Evolutionary conservation across 2,888 invertebrate species (phyloP).

Genomic region (Hemicrepidius hirtus): DNA sequence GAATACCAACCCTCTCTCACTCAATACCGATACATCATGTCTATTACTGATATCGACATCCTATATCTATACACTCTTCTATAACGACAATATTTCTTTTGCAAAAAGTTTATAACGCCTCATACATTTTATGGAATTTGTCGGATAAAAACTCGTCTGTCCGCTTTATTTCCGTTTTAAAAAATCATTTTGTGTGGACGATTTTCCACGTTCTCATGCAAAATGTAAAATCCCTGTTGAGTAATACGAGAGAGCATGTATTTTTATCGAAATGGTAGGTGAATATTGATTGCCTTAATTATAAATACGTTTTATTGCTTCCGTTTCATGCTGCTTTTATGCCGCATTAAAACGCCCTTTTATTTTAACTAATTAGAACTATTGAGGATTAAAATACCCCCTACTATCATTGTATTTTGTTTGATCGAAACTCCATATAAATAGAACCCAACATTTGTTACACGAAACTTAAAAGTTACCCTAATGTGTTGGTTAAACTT

Average conservation of each 20-base stretch:
- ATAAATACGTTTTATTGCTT: conserved; percentile 54
- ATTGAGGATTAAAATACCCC: conserved; percentile 33
- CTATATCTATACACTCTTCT: conserved; percentile 39
- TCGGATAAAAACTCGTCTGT: conserved; percentile 22
- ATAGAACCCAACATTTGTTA: neutral
- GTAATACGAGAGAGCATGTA: conserved; percentile 1
- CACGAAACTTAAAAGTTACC: conserved; percentile 5
- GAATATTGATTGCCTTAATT: conserved; percentile 46
- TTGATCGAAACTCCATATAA: conserved; percentile 33
- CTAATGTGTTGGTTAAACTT: conserved; percentile 4
- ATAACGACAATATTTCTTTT: conserved; percentile 38
- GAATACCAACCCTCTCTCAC: conserved; percentile 42
- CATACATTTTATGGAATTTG: conserved; percentile 36
- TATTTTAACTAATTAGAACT: conserved; percentile 46
- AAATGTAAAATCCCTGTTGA: conserved; percentile 15
- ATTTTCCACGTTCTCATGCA: neutral
- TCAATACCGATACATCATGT: conserved; percentile 52
- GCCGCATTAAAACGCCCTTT: conserved; percentile 51
- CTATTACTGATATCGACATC: conserved; percentile 48
- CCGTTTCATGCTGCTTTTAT: conserved; percentile 57
- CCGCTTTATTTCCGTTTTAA: conserved; percentile 17
- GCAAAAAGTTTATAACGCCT: conserved; percentile 34
- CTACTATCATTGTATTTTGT: conserved; percentile 14
- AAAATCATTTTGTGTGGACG: neutral
- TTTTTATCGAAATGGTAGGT: conserved; percentile 35